A percentile compares a stretch with the other conserved stretches of the same genome.
phyloP scores from a whole-genome alignment of 2,888 invertebrate species.

The Zeuzera pyrina region DNA sequence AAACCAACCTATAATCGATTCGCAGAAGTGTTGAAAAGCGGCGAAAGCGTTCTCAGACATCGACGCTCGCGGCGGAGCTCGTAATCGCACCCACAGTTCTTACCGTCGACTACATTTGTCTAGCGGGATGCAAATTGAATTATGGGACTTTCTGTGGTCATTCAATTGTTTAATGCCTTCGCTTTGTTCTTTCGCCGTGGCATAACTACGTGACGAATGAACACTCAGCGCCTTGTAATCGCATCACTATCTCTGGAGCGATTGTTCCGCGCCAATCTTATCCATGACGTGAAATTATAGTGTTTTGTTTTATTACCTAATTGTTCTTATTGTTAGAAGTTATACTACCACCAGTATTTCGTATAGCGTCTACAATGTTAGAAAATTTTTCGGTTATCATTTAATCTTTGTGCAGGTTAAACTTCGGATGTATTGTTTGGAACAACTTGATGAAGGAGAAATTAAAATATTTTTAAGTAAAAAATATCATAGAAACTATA shows the following conservation, averaged over 20 bases:
- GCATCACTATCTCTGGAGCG: slow-evolving; percentile 36
- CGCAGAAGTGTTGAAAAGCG: slow-evolving; percentile 66
- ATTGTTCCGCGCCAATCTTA: slow-evolving; percentile 56
- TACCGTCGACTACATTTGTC: slow-evolving; percentile 53
- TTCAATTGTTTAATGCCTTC: slow-evolving; percentile 59
- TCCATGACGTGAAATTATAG: slow-evolving; percentile 60
- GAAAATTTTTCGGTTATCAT: no score
- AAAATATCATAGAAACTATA: slow-evolving; percentile 37
- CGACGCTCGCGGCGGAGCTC: slow-evolving; percentile 52
- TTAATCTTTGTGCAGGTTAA: no score
- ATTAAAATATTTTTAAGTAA: slow-evolving; percentile 30
- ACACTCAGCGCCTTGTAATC: slow-evolving; percentile 60
- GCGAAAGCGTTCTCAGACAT: slow-evolving; percentile 62
- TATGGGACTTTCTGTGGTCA: slow-evolving; percentile 67
- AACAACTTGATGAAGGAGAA: slow-evolving; percentile 25
- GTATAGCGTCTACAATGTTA: no score
- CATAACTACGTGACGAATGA: slow-evolving; percentile 60
- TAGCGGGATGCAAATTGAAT: slow-evolving; percentile 72
- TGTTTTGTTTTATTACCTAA: slow-evolving; percentile 67
- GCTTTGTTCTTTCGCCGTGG: slow-evolving; percentile 62
- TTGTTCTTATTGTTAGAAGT: slow-evolving; percentile 61
- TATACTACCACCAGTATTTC: no score
- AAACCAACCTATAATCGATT: slow-evolving; percentile 56
- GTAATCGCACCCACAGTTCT: slow-evolving; percentile 51
- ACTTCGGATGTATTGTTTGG: no score